Conservation (phyloP, 2,113 vertebrate genomes). For the Myanophis thanlyinensis region DNA sequence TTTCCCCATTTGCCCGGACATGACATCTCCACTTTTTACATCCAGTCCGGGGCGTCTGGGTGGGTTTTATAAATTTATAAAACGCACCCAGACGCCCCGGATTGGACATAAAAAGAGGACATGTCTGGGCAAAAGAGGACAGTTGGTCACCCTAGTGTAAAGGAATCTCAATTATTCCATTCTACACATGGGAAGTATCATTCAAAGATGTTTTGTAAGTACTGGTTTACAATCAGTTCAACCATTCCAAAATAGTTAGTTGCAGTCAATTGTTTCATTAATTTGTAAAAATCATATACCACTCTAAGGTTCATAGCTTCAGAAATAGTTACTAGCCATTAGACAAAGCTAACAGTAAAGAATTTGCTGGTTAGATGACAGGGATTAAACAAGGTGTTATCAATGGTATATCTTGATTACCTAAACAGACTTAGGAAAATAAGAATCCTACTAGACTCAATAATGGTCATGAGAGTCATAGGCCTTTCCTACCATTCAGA, state of each 20-base stretch:
- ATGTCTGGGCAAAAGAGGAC: too few species aligned
- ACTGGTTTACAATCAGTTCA: not conserved
- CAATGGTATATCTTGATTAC: not conserved
- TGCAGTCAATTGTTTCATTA: constrained; percentile 14
- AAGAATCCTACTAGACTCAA: not conserved
- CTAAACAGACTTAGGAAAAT: not conserved
- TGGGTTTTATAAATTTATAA: too few species aligned
- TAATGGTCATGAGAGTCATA: not conserved
- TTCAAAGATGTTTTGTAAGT: not conserved
- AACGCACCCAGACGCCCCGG: too few species aligned
- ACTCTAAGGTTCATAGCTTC: not conserved
- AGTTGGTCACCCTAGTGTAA: too few species aligned
- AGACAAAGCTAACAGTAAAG: not conserved
- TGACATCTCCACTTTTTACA: too few species aligned
- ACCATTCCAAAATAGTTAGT: not conserved
- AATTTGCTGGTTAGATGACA: not conserved
- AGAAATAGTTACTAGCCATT: not conserved
- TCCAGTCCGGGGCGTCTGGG: too few species aligned
- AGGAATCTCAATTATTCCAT: constrained; percentile 22
- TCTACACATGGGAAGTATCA: not conserved
- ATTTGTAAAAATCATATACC: not conserved
- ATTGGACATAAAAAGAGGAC: too few species aligned
- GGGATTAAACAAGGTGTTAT: not conserved
- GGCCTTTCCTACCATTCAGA: not conserved
- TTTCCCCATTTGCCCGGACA: too few species aligned